Conservation (phyloP, 1,140 invertebrate species). For the Megathymus violae region DNA sequence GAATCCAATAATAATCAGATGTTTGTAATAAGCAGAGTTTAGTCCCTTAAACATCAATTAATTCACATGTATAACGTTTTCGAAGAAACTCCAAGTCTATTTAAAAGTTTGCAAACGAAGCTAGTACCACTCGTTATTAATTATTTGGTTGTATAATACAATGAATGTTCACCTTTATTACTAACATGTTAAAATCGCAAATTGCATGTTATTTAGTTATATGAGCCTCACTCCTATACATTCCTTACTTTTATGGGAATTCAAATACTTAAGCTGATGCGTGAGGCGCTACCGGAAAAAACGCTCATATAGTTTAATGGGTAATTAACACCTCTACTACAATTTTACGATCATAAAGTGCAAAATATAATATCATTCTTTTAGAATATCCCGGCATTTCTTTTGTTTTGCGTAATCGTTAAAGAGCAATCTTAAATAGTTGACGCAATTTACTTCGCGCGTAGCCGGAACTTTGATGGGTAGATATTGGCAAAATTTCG, state of each 20-base stretch:
- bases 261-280: background rate
- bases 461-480: too few relatives aligned
- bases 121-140: too few relatives aligned
- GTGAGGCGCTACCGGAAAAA: background rate
- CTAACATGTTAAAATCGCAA: background rate
- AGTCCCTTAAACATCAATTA: too few relatives aligned
- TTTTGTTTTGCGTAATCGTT: too few relatives aligned
- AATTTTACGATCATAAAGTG: too few relatives aligned
- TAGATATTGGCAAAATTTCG: too few relatives aligned
- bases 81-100: background rate
- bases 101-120: background rate
- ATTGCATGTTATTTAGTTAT: background rate
- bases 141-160: background rate
- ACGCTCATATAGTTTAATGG: background rate
- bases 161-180: background rate
- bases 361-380: too few relatives aligned
- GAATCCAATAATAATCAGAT: too few relatives aligned
- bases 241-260: constrained; percentile 3
- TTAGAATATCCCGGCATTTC: too few relatives aligned
- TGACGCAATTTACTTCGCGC: too few relatives aligned
- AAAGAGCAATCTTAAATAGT: too few relatives aligned
- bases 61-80: background rate
- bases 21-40: too few relatives aligned
- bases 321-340: background rate
- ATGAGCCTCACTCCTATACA: background rate